Evolutionary conservation across 2,113 vertebrate genomes (phyloP), one percentile per base, ranked within the genome.

Genomic region (Nibea coibor): DNA sequence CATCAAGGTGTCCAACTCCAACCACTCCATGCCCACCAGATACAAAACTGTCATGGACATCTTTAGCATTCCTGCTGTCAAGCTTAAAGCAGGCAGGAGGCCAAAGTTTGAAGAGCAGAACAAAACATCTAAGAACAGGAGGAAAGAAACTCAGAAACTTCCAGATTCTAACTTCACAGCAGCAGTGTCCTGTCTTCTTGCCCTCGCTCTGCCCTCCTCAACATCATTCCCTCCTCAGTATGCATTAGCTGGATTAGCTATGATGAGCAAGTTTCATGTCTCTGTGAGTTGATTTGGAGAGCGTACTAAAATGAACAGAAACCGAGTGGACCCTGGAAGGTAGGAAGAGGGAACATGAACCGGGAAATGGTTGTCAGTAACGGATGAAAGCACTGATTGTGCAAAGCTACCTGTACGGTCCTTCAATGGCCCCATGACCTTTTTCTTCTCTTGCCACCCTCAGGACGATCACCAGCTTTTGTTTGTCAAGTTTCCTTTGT

Each of bases 21-120:
- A 99, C 92, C 98, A 99, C 89, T 96, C 99, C 59, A 99, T 99
- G 98, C 98, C 98, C 88, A 99, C 98, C 89, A 97, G 98, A 39
- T 39, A 35, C 35, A 35, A 35, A 35, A 35, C 35, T 35, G 7
- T 35, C 35, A 35, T 35, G 35, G 7, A 35, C 35, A 35, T 8
- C 35, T 39, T 39, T 39, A 39, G 35, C 7, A 39, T 39, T 39
- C 35, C 35, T 39, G 35, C 35, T 39, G 35, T 39, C 35, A 39
- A 39, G 35, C 35, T 39, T 9, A 39, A 35, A 35, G 1, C 7
- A 35, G 31, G 31, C 31, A 35, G 35, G 35, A 8, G 35, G 35
- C 7, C 35, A 35, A 35, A 35, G 35, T 35, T 35, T 35, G 35
- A 35, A 35, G 7, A 35, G 35, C 35, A 35, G 1, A 0, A 35